phyloP scores from a whole-genome alignment of 2,797 vertebrate genomes.

The Capromys pilorides region DNA sequence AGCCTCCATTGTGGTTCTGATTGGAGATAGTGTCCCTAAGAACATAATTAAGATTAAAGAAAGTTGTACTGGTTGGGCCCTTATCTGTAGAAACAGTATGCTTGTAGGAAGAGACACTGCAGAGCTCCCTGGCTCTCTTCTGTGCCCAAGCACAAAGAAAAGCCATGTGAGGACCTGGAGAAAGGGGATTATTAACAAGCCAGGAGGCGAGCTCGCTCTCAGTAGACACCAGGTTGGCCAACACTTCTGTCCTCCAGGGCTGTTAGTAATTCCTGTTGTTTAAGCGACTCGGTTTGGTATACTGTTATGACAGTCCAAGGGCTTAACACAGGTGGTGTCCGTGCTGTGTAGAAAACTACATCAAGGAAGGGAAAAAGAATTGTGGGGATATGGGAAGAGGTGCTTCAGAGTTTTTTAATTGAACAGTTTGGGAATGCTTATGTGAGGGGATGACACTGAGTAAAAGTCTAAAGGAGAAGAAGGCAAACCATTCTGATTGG shows the following conservation, averaged over 20 bases:
- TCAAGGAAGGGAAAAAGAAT: background rate
- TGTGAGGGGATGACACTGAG: slow-evolving; percentile 6
- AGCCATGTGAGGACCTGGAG: background rate
- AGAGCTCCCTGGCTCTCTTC: background rate
- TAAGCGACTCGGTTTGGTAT: background rate
- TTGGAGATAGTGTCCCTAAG: background rate
- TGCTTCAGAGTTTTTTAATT: slow-evolving; percentile 48
- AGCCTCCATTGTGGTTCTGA: background rate
- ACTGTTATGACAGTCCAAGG: background rate
- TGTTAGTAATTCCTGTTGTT: slow-evolving; percentile 26
- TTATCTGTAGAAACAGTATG: background rate
- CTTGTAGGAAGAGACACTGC: background rate
- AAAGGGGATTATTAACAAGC: background rate
- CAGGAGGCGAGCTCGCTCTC: background rate
- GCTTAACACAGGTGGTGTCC: background rate
- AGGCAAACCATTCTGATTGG: background rate
- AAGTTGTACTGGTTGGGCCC: background rate
- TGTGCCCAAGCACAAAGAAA: background rate
- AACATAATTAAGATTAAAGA: background rate
- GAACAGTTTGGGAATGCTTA: background rate
- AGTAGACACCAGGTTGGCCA: background rate
- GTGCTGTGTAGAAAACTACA: slow-evolving; percentile 9
- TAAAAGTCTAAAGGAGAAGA: slow-evolving; percentile 16
- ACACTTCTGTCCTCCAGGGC: background rate
- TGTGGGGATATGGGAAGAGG: background rate